phyloP scores from a whole-genome alignment of 2,888 invertebrate species.

The Trichopoda pennipes region DNA sequence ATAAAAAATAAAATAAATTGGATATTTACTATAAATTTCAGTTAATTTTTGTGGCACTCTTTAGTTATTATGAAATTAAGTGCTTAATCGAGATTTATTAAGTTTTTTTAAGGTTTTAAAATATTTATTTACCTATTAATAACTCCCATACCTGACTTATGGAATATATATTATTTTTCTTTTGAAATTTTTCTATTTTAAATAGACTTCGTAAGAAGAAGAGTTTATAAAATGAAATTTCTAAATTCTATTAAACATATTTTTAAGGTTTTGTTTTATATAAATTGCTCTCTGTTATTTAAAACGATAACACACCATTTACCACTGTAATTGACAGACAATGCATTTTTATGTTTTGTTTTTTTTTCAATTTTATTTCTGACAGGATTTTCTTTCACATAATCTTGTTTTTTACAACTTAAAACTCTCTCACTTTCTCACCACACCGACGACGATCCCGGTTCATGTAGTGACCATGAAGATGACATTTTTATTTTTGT shows the following conservation, averaged over 20 bases:
- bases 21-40: no score
- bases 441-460: not conserved
- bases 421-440: conserved; percentile 36
- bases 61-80: no score
- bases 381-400: not conserved
- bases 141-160: not conserved
- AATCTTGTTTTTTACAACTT: not conserved
- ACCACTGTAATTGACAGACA: not conserved
- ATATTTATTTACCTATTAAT: no score
- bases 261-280: not conserved
- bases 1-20: no score
- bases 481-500: conserved; percentile 30
- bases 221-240: not conserved
- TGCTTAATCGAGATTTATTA: no score
- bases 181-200: not conserved
- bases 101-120: no score
- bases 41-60: no score
- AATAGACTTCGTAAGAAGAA: not conserved
- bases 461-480: conserved; percentile 36
- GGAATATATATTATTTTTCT: not conserved
- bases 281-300: not conserved
- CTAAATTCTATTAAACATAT: conserved; percentile 55
- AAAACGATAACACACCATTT: not conserved
- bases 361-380: not conserved
- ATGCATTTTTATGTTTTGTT: no score